Evolutionary conservation across 2,888 invertebrate genomes (phyloP).

Genomic region (Caenorhabditis sulstoni): DNA sequence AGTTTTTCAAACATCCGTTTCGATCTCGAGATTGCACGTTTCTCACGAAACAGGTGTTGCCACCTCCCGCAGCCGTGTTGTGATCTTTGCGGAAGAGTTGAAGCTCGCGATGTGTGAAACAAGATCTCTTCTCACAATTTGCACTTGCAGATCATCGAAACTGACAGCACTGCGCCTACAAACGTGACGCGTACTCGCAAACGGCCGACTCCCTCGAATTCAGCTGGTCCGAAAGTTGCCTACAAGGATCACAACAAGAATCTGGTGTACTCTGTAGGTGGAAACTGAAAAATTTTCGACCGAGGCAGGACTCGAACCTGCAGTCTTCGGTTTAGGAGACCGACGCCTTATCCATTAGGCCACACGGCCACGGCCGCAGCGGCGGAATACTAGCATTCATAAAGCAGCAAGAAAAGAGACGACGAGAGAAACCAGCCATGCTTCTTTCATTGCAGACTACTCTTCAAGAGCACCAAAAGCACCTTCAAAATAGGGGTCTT

Average conservation of each 20-base stretch:
- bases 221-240: conserved; percentile 53
- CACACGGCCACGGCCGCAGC: conserved; percentile 31
- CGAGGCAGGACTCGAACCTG: conserved; percentile 74
- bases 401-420: background rate
- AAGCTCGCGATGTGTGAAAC: background rate
- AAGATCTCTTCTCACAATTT: conserved; percentile 3
- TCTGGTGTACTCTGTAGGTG: conserved; percentile 69
- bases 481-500: conserved; percentile 40
- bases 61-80: conserved; percentile 13
- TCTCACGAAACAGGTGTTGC: conserved; percentile 34
- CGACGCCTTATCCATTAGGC: conserved; percentile 78
- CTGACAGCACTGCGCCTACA: conserved; percentile 18
- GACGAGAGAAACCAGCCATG: background rate
- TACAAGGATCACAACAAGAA: conserved; percentile 74
- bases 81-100: conserved; percentile 34
- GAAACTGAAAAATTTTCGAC: conserved; percentile 35
- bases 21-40: conserved; percentile 17
- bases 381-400: background rate
- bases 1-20: conserved; percentile 34
- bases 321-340: conserved; percentile 78
- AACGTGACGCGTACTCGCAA: conserved; percentile 22
- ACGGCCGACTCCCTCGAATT: conserved; percentile 53
- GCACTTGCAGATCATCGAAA: conserved; percentile 60
- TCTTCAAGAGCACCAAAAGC: conserved; percentile 68
- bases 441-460: conserved; percentile 62